A percentile compares a stretch with the other conserved stretches of the same genome.
Evolutionary conservation across 2,888 invertebrate genomes (phyloP).

Genomic region (Papilio gigon): DNA sequence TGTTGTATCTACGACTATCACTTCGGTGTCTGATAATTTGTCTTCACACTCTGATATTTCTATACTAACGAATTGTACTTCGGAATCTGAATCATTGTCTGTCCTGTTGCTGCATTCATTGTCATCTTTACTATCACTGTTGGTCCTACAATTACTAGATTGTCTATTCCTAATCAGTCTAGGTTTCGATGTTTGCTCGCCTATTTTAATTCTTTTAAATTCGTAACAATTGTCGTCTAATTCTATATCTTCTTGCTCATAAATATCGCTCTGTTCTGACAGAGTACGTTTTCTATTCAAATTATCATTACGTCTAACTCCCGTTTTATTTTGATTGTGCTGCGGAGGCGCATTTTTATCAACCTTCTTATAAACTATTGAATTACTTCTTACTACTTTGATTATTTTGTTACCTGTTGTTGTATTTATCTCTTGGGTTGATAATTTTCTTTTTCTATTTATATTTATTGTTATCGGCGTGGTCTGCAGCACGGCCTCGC

Average conservation of each 20-base stretch:
- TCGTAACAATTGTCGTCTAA: slow-evolving; percentile 72
- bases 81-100: slow-evolving; percentile 68
- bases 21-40: slow-evolving; percentile 59
- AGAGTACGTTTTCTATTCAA: slow-evolving; percentile 68
- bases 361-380: slow-evolving; percentile 74
- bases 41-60: slow-evolving; percentile 57
- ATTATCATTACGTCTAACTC: slow-evolving; percentile 56
- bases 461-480: slow-evolving; percentile 68
- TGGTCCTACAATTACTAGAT: slow-evolving; percentile 44
- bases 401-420: slow-evolving; percentile 74
- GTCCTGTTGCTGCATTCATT: slow-evolving; percentile 51
- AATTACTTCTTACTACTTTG: slow-evolving; percentile 75
- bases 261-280: slow-evolving; percentile 69
- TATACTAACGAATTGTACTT: slow-evolving; percentile 72
- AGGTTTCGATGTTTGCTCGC: slow-evolving; percentile 65
- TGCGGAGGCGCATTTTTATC: slow-evolving; percentile 56
- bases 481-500: slow-evolving; percentile 52
- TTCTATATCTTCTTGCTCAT: slow-evolving; percentile 65
- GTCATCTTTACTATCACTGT: slow-evolving; percentile 54
- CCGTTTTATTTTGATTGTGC: slow-evolving; percentile 53
- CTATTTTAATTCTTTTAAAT: slow-evolving; percentile 71
- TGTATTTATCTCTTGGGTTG: slow-evolving; percentile 72
- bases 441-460: slow-evolving; percentile 69
- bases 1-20: slow-evolving; percentile 65
- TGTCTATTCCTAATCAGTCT: slow-evolving; percentile 67